Conservation (phyloP, 2,113 vertebrate genomes). For the Pseudonaja textilis region DNA sequence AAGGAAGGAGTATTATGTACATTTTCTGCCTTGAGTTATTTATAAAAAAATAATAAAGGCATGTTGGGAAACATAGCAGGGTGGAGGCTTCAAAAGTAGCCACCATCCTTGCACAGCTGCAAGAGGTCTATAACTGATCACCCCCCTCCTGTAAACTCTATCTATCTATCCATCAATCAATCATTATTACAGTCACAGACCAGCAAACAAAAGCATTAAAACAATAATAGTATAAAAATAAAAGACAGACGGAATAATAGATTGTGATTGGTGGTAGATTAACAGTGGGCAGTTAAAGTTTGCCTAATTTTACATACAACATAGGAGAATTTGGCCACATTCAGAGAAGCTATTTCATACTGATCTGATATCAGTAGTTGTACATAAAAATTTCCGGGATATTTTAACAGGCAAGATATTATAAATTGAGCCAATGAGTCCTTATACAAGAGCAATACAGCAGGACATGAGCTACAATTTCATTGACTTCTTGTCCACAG, state of each 20-base stretch:
- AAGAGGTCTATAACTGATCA: not conserved
- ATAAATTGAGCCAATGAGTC: not conserved
- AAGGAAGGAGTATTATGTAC: not conserved
- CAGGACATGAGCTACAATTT: not conserved
- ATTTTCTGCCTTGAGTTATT: not conserved
- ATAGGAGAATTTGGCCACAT: not conserved
- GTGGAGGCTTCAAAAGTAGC: no score
- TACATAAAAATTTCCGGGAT: not conserved
- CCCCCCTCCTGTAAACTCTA: not conserved
- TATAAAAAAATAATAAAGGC: not conserved
- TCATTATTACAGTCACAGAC: not conserved
- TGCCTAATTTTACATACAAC: not conserved
- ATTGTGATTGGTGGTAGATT: not conserved
- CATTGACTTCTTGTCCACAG: not conserved
- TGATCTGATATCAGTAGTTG: not conserved
- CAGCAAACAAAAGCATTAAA: not conserved
- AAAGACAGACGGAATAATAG: not conserved
- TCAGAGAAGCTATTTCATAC: not conserved
- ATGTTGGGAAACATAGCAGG: not conserved
- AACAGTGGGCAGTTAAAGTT: not conserved
- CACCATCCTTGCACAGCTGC: not conserved
- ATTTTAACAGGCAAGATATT: not conserved
- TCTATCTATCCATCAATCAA: not conserved
- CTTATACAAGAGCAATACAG: not conserved
- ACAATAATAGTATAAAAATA: not conserved